Evolutionary conservation across 2,797 vertebrate genomes (phyloP).

Genomic region (Sebastes paucispinis): DNA sequence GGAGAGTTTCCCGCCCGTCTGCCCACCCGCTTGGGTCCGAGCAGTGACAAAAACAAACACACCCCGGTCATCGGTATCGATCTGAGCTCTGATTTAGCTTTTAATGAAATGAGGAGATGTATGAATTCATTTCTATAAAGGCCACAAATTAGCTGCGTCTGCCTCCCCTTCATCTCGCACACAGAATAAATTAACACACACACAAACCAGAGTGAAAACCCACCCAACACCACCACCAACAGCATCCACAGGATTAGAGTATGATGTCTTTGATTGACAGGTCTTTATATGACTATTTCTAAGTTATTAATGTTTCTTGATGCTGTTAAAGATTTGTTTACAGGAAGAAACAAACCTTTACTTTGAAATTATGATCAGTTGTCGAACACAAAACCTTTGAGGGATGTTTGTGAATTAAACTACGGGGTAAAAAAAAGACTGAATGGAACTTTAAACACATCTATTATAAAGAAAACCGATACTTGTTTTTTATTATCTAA

Average conservation of each 20-base stretch:
- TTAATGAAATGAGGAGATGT: slow-evolving; percentile 71
- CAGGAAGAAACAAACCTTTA: not conserved
- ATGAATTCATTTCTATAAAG: slow-evolving; percentile 60
- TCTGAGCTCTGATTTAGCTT: slow-evolving; percentile 52
- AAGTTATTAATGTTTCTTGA: not conserved
- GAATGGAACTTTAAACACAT: not conserved
- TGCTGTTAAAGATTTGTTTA: not conserved
- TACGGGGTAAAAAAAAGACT: not conserved
- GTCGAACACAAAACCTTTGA: not conserved
- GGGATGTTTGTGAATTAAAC: too few species aligned
- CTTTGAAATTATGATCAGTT: too few species aligned
- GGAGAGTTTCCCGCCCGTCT: slow-evolving; percentile 22
- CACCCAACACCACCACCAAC: not conserved
- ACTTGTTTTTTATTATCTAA: too few species aligned
- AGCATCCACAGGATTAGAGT: not conserved
- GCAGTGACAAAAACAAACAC: slow-evolving; percentile 15
- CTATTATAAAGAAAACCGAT: not conserved
- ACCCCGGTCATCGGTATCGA: slow-evolving; percentile 30
- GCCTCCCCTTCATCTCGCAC: slow-evolving; percentile 26
- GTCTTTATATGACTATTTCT: not conserved
- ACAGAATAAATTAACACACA: slow-evolving; percentile 44
- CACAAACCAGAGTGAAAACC: not conserved
- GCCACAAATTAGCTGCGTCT: slow-evolving; percentile 55
- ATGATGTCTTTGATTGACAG: not conserved
- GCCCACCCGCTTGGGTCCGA: not conserved